Percentiles rank a stretch among this genome's conserved stretches.
phyloP scores from a whole-genome alignment of 2,113 vertebrate genomes.

The Engystomops pustulosus region DNA sequence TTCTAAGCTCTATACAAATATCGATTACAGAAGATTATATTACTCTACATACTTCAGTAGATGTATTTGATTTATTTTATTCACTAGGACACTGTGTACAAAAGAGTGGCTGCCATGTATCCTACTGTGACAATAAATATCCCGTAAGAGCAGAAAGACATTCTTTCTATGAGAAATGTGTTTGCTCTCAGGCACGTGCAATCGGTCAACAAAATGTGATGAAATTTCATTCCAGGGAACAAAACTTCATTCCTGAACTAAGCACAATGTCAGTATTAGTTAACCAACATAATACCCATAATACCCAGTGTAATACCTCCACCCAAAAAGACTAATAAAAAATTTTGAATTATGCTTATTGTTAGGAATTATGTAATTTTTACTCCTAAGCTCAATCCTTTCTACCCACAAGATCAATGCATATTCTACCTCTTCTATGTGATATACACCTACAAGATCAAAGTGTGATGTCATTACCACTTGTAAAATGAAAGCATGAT shows the following conservation, averaged over 20 bases:
- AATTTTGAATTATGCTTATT: no score
- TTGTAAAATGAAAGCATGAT: no score
- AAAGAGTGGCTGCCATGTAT: neutral
- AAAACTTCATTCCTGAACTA: neutral
- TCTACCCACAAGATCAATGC: no score
- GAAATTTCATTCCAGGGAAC: conserved; percentile 44
- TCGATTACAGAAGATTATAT: conserved; percentile 15
- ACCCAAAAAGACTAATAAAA: no score
- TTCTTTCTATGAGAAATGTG: neutral
- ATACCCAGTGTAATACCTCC: no score
- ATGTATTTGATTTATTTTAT: neutral
- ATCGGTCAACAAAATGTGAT: conserved; percentile 36
- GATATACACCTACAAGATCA: no score
- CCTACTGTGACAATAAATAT: conserved; percentile 4
- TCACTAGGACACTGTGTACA: conserved; percentile 21
- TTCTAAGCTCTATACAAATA: neutral
- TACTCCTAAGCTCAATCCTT: no score
- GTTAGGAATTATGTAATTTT: no score
- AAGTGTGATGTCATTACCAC: no score
- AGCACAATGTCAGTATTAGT: neutral
- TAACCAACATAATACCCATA: no score
- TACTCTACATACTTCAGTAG: neutral
- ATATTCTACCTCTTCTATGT: no score
- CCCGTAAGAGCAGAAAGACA: neutral
- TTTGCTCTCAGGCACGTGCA: conserved; percentile 44